Evolutionary conservation across 2,888 invertebrate species (phyloP).

Genomic region (Nipponacmea schrenckii): DNA sequence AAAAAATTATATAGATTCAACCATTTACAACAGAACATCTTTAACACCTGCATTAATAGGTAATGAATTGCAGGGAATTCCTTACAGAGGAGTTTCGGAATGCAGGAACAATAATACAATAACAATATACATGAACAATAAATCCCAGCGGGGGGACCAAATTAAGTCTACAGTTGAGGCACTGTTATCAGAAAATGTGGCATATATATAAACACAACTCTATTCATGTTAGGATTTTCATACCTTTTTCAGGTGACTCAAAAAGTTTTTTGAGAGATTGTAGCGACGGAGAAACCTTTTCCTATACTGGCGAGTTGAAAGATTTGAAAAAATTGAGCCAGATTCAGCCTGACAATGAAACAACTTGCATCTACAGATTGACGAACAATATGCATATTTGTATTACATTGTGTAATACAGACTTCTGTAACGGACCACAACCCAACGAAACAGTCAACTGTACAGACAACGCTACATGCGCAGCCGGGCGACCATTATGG

Average conservation of each 20-base stretch:
- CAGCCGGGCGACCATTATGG: neutral
- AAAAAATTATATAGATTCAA: too few species aligned
- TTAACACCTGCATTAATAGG: too few species aligned
- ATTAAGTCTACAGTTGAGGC: too few species aligned
- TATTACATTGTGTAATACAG: constrained; percentile 17
- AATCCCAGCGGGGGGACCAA: too few species aligned
- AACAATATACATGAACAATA: too few species aligned
- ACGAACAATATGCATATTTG: constrained; percentile 20
- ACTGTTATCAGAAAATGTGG: too few species aligned
- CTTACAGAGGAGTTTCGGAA: too few species aligned
- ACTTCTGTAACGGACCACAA: constrained; percentile 27
- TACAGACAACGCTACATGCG: neutral
- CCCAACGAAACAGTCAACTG: neutral
- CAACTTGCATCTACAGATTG: constrained; percentile 22
- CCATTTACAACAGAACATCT: too few species aligned
- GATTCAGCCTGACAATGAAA: constrained; percentile 21
- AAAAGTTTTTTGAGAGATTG: constrained; percentile 37
- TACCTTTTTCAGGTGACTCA: constrained; percentile 24
- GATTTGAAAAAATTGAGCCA: constrained; percentile 12
- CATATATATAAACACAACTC: neutral
- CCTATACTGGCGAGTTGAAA: constrained; percentile 21
- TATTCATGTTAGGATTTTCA: too few species aligned
- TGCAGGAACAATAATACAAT: too few species aligned
- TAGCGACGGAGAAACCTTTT: constrained; percentile 31
- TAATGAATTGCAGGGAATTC: too few species aligned